phyloP scores from a whole-genome alignment of 2,113 vertebrate genomes.

The Nothoprocta pentlandii region DNA sequence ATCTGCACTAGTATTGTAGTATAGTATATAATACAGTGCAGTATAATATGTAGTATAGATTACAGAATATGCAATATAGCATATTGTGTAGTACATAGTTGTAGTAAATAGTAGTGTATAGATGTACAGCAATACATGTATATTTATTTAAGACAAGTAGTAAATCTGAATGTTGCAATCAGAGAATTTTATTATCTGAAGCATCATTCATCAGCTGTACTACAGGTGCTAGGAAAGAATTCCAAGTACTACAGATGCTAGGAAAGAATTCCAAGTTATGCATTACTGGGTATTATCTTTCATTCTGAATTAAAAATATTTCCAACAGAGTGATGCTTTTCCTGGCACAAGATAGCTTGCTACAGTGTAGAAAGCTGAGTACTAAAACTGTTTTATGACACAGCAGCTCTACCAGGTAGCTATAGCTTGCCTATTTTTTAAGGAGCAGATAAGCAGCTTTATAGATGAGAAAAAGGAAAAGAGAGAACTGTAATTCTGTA shows the following conservation, averaged over 20 bases:
- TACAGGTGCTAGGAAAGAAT: neutral
- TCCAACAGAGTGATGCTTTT: neutral
- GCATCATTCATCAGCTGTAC: neutral
- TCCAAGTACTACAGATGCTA: neutral
- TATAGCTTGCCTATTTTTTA: neutral
- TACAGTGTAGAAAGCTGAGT: neutral
- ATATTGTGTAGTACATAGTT: neutral
- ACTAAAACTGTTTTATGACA: neutral
- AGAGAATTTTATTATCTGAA: neutral
- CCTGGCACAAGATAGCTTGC: neutral
- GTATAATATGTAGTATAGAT: no score
- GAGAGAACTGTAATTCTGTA: neutral
- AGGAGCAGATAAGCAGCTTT: neutral
- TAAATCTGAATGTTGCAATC: neutral
- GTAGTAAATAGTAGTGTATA: neutral
- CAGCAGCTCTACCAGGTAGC: neutral
- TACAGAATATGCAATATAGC: no score
- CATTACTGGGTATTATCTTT: neutral
- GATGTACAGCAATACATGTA: neutral
- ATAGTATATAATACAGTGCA: no score
- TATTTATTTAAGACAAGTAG: neutral
- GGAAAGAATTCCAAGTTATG: neutral
- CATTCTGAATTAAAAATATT: neutral
- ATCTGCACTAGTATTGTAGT: no score
- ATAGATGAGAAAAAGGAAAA: neutral